Percentiles rank a stretch among this genome's conserved stretches.
These are phyloP conservation scores for Armadillidium nasatum DNA, from an alignment of 1,140 invertebrate species.

Conservation along the genomic window DNA sequence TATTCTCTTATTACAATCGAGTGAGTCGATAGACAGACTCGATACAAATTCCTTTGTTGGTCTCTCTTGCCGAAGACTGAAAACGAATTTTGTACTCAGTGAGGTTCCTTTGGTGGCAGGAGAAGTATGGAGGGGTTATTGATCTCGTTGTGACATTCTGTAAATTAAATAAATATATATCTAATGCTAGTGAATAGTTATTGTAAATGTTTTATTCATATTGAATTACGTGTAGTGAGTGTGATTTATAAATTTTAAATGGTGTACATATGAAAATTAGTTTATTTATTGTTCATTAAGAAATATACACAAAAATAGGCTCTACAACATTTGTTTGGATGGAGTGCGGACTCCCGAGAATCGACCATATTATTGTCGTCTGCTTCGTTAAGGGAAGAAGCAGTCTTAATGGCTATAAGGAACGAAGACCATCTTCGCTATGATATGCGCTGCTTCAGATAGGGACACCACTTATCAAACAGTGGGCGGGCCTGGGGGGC, in stretches of 20 bases:
- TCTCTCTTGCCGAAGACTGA: not conserved
- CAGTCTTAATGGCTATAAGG: not conserved
- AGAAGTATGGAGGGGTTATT: not conserved
- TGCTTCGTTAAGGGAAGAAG: not conserved
- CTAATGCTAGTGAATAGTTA: too few relatives aligned
- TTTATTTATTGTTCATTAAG: not conserved
- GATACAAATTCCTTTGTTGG: not conserved
- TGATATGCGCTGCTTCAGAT: slow-evolving; percentile 1
- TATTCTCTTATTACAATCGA: too few relatives aligned
- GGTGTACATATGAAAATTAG: not conserved
- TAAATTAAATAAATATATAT: too few relatives aligned
- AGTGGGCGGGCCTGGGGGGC: not conserved
- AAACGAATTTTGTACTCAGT: not conserved
- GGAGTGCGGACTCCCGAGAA: slow-evolving; percentile 1
- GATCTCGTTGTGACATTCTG: not conserved
- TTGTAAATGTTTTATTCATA: too few relatives aligned
- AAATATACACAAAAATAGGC: not conserved
- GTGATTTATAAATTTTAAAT: not conserved
- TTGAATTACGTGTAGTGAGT: not conserved
- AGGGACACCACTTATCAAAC: not conserved
- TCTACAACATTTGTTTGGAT: slow-evolving; percentile 1
- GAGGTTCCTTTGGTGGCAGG: not conserved
- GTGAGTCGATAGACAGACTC: too few relatives aligned
- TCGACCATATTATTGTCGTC: not conserved
- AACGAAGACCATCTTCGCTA: not conserved